Evolutionary conservation across 2,888 invertebrate genomes (phyloP), one percentile per base, ranked within the genome.

Genomic region (Tortricodes alternella): DNA sequence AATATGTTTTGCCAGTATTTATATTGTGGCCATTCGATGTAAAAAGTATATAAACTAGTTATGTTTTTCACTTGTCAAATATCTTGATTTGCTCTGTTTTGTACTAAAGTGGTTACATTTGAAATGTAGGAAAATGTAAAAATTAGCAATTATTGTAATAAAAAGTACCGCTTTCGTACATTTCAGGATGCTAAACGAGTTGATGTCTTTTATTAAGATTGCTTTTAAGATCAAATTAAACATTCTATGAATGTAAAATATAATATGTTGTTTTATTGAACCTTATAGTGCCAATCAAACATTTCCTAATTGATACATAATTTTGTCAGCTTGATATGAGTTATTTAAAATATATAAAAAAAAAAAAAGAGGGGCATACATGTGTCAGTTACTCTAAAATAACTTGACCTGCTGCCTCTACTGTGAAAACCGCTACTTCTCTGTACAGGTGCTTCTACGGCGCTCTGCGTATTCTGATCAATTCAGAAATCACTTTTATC

Each of bases 231-330:
- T 71, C 78, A 82, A 85, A 85, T 80, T 79, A 74, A 89, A 83
- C 89, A 88, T 89, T 89, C 87, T 83, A 85, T 89, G 88, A 89
- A 89, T 89, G 87, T 83, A 62, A 69, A 52, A 48, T 50, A 39
- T 34, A 32, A 13, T n/a, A 2, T 4, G 15, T 68, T 70, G 67
- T 83, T 80, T 84, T 66, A 72, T 76, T 80, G n/a, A n/a, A n/a
- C n/a, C n/a, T n/a, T n/a, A n/a, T n/a, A n/a, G n/a, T n/a, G n/a
- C n/a, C n/a, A n/a, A n/a, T n/a, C n/a, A n/a, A n/a, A n/a, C n/a
- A n/a, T n/a, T n/a, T n/a, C n/a, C n/a, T n/a, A n/a, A n/a, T n/a
- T n/a, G n/a, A n/a, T n/a, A n/a, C n/a, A n/a, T n/a, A n/a, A n/a
- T n/a, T n/a, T n/a, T n/a, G n/a, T n/a, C n/a, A n/a, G n/a, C n/a